phyloP scores from a whole-genome alignment of 92 coral and sea anemone species.

The Actinostola sp. region DNA sequence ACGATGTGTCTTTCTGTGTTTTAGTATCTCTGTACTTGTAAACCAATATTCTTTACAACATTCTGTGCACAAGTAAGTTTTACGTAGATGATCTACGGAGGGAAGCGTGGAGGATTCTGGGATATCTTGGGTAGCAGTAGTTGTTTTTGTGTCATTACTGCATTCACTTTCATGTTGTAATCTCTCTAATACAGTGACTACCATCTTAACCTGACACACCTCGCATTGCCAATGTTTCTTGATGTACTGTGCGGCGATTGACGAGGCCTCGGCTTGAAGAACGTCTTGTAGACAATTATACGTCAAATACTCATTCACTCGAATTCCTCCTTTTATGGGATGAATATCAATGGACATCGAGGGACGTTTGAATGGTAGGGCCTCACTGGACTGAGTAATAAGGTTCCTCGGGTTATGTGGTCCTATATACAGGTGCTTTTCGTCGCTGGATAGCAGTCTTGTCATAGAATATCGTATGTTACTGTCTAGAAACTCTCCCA shows the following conservation, averaged over 20 bases:
- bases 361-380: slow-evolving; percentile 50
- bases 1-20: slow-evolving; percentile 77
- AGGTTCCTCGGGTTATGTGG: slow-evolving; percentile 45
- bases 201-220: slow-evolving; percentile 86
- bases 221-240: slow-evolving; percentile 93
- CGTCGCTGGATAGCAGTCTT: slow-evolving; percentile 85
- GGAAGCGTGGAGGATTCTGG: slow-evolving; percentile 17
- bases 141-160: slow-evolving; percentile 13
- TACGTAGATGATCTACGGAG: slow-evolving; percentile 63
- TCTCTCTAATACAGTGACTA: slow-evolving; percentile 92
- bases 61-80: slow-evolving; percentile 63
- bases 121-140: neutral
- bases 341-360: slow-evolving; percentile 62
- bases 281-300: slow-evolving; percentile 81
- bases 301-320: slow-evolving; percentile 86
- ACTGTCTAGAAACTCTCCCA: slow-evolving; percentile 90
- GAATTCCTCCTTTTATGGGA: slow-evolving; percentile 89
- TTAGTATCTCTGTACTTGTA: slow-evolving; percentile 88
- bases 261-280: slow-evolving; percentile 83
- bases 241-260: slow-evolving; percentile 84
- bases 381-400: slow-evolving; percentile 30
- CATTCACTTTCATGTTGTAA: slow-evolving; percentile 84
- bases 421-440: slow-evolving; percentile 81
- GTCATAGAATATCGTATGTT: slow-evolving; percentile 78
- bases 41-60: slow-evolving; percentile 76